Percentiles rank a stretch among this genome's conserved stretches.
Evolutionary conservation across 2,113 vertebrate species (phyloP).

Genomic region (Lynx canadensis): DNA sequence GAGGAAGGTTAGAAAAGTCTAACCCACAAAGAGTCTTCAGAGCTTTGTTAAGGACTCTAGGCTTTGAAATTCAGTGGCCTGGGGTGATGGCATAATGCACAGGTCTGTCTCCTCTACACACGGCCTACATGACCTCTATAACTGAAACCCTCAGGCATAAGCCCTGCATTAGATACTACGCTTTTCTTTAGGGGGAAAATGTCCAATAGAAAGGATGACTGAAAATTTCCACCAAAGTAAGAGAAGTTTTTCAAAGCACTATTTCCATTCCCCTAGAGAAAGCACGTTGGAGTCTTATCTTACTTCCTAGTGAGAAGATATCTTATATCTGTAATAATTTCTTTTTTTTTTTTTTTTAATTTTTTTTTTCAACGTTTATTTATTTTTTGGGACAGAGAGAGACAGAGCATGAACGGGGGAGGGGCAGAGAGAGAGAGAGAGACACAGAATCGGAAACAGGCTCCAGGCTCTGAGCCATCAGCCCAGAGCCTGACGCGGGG

Average conservation of each 20-base stretch:
- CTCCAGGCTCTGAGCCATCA: too few species aligned
- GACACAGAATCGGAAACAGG: too few species aligned
- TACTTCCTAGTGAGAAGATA: not conserved
- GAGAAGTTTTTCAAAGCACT: conserved; percentile 10
- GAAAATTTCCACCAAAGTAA: conserved; percentile 48
- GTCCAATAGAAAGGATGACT: conserved; percentile 2
- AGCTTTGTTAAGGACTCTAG: not conserved
- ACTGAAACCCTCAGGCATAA: not conserved
- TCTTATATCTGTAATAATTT: not conserved
- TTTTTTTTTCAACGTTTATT: too few species aligned
- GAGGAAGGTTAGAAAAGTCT: not conserved
- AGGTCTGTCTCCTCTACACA: not conserved
- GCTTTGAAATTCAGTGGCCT: conserved; percentile 1
- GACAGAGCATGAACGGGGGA: too few species aligned
- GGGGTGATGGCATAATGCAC: not conserved
- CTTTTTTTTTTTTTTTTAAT: too few species aligned
- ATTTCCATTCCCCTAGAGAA: conserved; percentile 48
- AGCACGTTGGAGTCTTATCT: not conserved
- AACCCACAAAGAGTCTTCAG: not conserved
- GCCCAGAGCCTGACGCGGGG: too few species aligned
- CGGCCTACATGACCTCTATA: not conserved
- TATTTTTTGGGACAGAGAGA: too few species aligned
- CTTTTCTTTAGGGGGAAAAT: not conserved
- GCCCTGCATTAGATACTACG: not conserved
- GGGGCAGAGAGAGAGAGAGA: too few species aligned